Conservation (phyloP, 35 echinoderm and acorn worm species). For the Amphiura filiformis region DNA sequence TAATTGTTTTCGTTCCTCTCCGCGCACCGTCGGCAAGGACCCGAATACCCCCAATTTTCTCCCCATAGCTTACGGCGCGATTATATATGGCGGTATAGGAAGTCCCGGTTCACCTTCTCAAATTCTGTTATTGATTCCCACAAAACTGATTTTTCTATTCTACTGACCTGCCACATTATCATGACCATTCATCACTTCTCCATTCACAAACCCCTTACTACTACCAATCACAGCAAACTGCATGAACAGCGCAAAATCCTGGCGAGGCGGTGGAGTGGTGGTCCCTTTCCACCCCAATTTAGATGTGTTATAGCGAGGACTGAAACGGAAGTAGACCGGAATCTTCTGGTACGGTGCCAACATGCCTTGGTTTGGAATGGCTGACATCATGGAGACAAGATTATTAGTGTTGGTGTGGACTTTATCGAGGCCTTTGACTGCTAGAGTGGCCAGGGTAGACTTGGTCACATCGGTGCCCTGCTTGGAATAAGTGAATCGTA, state of each 20-base stretch:
- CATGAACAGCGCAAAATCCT: constrained; percentile 98
- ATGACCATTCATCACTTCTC: constrained; percentile 17
- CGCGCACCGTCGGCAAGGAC: too few species aligned
- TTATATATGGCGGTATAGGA: too few species aligned
- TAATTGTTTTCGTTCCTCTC: too few species aligned
- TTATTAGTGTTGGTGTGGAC: constrained; percentile 51
- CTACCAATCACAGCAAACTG: constrained; percentile 81
- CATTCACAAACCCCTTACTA: constrained; percentile 40
- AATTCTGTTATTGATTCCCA: too few species aligned
- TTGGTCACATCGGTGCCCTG: constrained; percentile 88
- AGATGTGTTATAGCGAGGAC: constrained; percentile 69
- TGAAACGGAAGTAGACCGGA: constrained; percentile 87
- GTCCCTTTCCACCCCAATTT: constrained; percentile 93
- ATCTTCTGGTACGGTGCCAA: constrained; percentile 63
- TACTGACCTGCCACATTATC: background rate
- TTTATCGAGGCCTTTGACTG: constrained; percentile 62
- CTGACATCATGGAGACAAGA: constrained; percentile 74
- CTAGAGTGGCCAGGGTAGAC: constrained; percentile 68
- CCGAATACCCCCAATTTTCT: too few species aligned
- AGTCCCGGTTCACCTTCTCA: too few species aligned
- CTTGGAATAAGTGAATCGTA: background rate
- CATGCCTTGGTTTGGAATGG: constrained; percentile 79
- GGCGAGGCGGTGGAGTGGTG: constrained; percentile 71
- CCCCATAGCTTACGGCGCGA: too few species aligned
- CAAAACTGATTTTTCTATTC: too few species aligned